These are phyloP conservation scores for Nipponia nippon DNA, from an alignment of 2,113 vertebrate species.

Conservation along the genomic window DNA sequence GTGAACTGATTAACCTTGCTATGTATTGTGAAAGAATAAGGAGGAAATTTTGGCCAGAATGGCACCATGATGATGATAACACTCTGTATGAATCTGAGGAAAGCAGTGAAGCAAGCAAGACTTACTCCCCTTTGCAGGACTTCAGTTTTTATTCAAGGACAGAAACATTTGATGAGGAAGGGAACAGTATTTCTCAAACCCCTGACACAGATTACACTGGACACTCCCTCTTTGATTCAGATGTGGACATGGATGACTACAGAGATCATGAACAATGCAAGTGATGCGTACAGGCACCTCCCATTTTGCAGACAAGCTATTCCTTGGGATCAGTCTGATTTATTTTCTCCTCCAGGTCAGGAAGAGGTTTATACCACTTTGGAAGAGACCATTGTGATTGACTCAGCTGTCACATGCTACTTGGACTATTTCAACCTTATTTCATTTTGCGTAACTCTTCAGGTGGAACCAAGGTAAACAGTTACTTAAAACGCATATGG, in stretches of 20 bases:
- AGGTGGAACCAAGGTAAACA: slow-evolving; percentile 49
- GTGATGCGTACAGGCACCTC: slow-evolving; percentile 35
- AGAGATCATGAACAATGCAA: slow-evolving; percentile 87
- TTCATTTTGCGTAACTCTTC: slow-evolving; percentile 65
- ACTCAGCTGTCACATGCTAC: slow-evolving; percentile 35
- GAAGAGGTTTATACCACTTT: not conserved
- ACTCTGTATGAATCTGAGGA: slow-evolving; percentile 84
- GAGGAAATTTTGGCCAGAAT: slow-evolving; percentile 95
- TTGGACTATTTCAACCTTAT: slow-evolving; percentile 53
- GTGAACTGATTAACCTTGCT: slow-evolving; percentile 93
- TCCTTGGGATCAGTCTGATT: slow-evolving; percentile 13
- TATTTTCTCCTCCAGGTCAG: slow-evolving; percentile 16
- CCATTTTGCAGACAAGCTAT: not conserved
- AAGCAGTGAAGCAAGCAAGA: slow-evolving; percentile 84
- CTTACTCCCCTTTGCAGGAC: slow-evolving; percentile 79
- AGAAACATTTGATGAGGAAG: slow-evolving; percentile 90
- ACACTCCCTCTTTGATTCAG: slow-evolving; percentile 91
- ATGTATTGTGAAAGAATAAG: slow-evolving; percentile 97
- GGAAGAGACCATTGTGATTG: slow-evolving; percentile 20
- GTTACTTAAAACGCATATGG: not conserved
- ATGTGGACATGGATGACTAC: slow-evolving; percentile 89
- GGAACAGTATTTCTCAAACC: slow-evolving; percentile 82
- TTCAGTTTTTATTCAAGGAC: slow-evolving; percentile 93
- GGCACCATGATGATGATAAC: slow-evolving; percentile 89
- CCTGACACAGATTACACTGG: slow-evolving; percentile 89